Percentiles rank a stretch among this genome's conserved stretches.
Evolutionary conservation across 2,113 vertebrate species (phyloP).

Genomic region (Probosciger aterrimus): DNA sequence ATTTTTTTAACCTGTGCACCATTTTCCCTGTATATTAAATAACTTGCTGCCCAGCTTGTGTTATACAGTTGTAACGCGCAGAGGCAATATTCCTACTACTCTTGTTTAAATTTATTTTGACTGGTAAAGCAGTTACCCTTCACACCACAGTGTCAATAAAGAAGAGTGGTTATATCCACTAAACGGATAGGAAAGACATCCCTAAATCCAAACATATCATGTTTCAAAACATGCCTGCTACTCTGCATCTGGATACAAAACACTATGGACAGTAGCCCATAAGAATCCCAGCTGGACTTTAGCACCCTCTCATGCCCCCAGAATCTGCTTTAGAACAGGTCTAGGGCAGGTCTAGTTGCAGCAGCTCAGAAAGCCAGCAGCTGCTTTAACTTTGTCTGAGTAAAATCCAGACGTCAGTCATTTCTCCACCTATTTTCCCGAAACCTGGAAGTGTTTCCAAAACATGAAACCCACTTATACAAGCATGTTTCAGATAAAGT

Average conservation of each 20-base stretch:
- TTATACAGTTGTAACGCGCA: not conserved
- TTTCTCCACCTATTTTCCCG: not conserved
- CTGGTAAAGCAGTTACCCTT: not conserved
- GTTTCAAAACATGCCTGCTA: not conserved
- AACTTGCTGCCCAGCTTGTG: not conserved
- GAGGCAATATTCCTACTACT: not conserved
- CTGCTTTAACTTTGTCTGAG: not conserved
- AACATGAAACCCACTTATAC: not conserved
- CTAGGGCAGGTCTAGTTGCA: not conserved
- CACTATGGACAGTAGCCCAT: not conserved
- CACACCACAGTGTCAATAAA: not conserved
- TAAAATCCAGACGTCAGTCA: not conserved
- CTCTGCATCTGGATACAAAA: not conserved
- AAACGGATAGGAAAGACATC: accelerated
- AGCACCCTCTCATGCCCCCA: not conserved
- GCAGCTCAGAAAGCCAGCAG: not conserved
- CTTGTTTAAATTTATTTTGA: not conserved
- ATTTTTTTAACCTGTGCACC: not conserved
- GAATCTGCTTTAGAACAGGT: not conserved
- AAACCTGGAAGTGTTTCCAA: not conserved
- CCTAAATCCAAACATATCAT: not conserved
- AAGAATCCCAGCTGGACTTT: not conserved
- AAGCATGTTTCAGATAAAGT: not conserved
- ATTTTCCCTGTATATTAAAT: not conserved
- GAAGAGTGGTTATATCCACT: not conserved